Conservation (phyloP, 2,113 vertebrate genomes). For the Numenius arquata region DNA sequence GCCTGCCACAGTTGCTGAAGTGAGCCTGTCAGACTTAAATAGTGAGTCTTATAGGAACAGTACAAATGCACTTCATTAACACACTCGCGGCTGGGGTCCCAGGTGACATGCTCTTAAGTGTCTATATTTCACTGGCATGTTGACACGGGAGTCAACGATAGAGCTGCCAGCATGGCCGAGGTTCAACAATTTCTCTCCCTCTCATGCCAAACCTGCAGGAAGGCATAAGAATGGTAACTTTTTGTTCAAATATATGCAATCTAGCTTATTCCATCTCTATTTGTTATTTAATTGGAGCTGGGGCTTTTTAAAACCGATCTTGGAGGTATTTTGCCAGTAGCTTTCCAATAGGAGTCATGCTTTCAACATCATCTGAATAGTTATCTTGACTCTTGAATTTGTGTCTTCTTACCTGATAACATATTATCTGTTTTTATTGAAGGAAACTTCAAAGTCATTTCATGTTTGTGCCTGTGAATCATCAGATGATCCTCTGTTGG, state of each 20-base stretch:
- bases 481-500: slow-evolving; percentile 99
- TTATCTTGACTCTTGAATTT: slow-evolving; percentile 14
- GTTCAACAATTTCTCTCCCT: neutral
- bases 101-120: neutral
- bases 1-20: neutral
- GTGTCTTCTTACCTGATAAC: slow-evolving; percentile 90
- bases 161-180: neutral
- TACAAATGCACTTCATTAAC: neutral
- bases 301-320: neutral
- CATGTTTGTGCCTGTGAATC: slow-evolving; percentile 99
- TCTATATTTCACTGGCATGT: neutral
- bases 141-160: neutral
- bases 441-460: slow-evolving; percentile 99
- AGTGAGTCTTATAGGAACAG: neutral
- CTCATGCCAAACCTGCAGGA: neutral
- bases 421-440: slow-evolving; percentile 99
- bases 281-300: neutral
- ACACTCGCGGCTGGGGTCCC: neutral
- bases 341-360: slow-evolving; percentile 23
- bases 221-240: slow-evolving; percentile 14
- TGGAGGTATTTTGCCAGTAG: slow-evolving; percentile 44
- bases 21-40: neutral
- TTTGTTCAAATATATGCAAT: neutral
- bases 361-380: slow-evolving; percentile 24
- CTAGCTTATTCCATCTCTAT: slow-evolving; percentile 26